Percentiles rank a stretch among this genome's conserved stretches.
Conservation (phyloP, 2,888 invertebrate genomes). For the Drymonia ruficornis region DNA sequence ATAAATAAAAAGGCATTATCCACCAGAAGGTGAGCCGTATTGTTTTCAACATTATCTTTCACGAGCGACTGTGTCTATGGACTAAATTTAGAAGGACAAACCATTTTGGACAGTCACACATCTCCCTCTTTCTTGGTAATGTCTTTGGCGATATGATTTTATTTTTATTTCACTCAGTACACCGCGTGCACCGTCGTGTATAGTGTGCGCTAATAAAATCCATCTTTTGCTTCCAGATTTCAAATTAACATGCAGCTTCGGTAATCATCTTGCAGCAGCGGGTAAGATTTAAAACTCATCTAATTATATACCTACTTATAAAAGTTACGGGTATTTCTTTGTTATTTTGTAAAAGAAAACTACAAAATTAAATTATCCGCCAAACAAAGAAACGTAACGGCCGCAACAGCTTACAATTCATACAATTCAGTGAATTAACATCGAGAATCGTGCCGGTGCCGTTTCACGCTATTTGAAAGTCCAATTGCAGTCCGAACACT, state of each 20-base stretch:
- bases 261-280: constrained; percentile 41
- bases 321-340: too few species aligned
- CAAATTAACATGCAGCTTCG: constrained; percentile 46
- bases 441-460: constrained; percentile 31
- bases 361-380: not conserved
- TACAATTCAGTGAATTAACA: not conserved
- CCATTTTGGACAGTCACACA: too few species aligned
- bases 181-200: too few species aligned
- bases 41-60: constrained; percentile 14
- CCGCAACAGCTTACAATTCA: not conserved
- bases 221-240: constrained; percentile 42
- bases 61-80: too few species aligned
- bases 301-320: too few species aligned
- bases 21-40: too few species aligned
- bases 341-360: not conserved
- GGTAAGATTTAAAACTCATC: constrained; percentile 40
- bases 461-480: constrained; percentile 28
- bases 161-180: constrained; percentile 8
- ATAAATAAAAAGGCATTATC: too few species aligned
- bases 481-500: constrained; percentile 19
- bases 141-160: too few species aligned
- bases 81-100: too few species aligned
- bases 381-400: not conserved
- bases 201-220: constrained; percentile 4
- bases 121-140: too few species aligned